Percentiles rank a stretch among this genome's conserved stretches.
Conservation (phyloP, 2,113 vertebrate species). For the Pelusios castaneus region DNA sequence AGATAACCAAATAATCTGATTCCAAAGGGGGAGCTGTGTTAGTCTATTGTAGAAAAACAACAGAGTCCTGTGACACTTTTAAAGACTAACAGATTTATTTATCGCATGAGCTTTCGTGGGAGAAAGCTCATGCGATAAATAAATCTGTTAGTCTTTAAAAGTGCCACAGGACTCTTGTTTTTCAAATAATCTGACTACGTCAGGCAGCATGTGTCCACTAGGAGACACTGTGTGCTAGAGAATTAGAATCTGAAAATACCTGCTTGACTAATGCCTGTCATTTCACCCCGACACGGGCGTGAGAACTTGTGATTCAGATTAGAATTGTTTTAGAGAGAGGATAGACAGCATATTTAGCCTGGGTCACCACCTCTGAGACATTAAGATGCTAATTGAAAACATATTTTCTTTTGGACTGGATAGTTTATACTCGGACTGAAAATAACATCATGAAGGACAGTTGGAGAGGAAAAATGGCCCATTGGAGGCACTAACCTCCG, state of each 20-base stretch:
- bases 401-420: not conserved
- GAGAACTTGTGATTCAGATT: rapidly evolving
- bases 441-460: not conserved
- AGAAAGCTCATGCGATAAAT: too few relatives aligned
- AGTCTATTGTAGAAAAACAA: too few relatives aligned
- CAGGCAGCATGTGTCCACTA: slow-evolving; percentile 32
- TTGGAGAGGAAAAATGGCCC: not conserved
- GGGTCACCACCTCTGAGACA: not conserved
- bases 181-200: not conserved
- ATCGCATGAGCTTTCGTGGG: too few relatives aligned
- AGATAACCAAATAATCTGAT: not conserved
- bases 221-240: slow-evolving; percentile 58
- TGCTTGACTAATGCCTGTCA: not conserved
- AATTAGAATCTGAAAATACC: not conserved
- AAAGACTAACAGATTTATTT: too few relatives aligned
- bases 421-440: not conserved
- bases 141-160: too few relatives aligned
- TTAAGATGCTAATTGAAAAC: rapidly evolving
- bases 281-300: rapidly evolving
- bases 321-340: rapidly evolving
- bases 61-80: too few relatives aligned
- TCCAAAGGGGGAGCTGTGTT: too few relatives aligned
- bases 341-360: not conserved
- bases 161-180: too few relatives aligned
- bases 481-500: not conserved